Evolutionary conservation across 1,140 invertebrate genomes (phyloP).

Genomic region (Penaeus indicus): DNA sequence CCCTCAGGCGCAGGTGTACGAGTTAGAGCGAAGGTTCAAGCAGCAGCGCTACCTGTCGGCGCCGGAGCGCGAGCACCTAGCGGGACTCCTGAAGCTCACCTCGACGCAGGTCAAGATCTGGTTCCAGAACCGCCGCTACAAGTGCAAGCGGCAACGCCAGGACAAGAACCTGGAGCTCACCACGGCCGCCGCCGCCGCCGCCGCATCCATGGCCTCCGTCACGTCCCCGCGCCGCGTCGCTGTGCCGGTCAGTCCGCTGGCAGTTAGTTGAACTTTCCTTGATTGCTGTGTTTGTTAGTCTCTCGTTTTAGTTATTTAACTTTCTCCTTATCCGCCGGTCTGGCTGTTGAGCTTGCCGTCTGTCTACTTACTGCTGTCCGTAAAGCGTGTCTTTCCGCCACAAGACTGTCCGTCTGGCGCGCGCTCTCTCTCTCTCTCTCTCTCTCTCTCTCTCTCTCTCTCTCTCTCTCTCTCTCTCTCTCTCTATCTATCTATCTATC

Average conservation of each 20-base stretch:
- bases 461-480: too few species aligned
- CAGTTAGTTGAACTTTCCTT: too few species aligned
- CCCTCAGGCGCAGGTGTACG: not conserved
- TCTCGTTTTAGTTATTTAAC: too few species aligned
- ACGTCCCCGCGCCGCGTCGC: constrained; percentile 61
- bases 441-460: too few species aligned
- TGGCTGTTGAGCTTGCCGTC: too few species aligned
- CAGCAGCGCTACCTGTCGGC: constrained; percentile 97
- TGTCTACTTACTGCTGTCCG: too few species aligned
- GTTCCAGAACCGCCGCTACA: constrained; percentile 98
- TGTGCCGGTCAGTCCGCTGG: constrained; percentile 57
- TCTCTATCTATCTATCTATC: too few species aligned
- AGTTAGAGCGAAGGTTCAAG: constrained; percentile 82
- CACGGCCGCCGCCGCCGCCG: constrained; percentile 58
- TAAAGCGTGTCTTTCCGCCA: too few species aligned
- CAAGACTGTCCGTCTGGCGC: too few species aligned
- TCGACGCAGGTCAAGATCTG: constrained; percentile 80
- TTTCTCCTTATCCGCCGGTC: too few species aligned
- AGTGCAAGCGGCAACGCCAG: constrained; percentile 80
- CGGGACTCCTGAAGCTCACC: constrained; percentile 90
- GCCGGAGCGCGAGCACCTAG: constrained; percentile 95
- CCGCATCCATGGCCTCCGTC: constrained; percentile 59
- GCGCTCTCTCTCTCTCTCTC: too few species aligned
- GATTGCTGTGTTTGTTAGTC: too few species aligned
- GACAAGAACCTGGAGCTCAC: constrained; percentile 67